phyloP scores from a whole-genome alignment of 2,113 vertebrate species.

The Saguinus midas region DNA sequence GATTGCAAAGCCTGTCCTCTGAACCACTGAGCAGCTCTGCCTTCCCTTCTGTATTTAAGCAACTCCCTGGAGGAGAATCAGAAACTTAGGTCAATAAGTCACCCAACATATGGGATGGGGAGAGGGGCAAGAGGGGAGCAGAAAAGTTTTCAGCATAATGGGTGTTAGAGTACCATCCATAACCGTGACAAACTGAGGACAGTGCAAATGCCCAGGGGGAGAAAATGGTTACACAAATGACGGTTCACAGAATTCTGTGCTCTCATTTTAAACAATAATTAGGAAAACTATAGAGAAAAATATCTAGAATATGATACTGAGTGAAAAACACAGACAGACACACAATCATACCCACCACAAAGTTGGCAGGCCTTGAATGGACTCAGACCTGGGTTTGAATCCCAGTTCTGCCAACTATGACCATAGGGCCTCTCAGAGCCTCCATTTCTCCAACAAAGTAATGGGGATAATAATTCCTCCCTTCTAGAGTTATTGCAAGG shows the following conservation, averaged over 20 bases:
- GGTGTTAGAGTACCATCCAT: neutral
- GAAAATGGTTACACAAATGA: neutral
- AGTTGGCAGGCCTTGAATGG: neutral
- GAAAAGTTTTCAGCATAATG: neutral
- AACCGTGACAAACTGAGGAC: neutral
- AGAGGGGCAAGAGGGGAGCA: neutral
- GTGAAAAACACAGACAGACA: neutral
- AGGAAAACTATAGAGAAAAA: neutral
- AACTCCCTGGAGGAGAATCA: neutral
- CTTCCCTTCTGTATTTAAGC: neutral
- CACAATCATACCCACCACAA: neutral
- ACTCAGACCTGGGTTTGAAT: neutral
- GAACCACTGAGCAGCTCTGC: neutral
- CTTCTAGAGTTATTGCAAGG: neutral
- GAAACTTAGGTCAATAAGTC: neutral
- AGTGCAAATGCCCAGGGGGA: neutral
- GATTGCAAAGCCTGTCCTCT: neutral
- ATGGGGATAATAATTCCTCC: neutral
- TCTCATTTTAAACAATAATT: conserved; percentile 8
- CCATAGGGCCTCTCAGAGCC: neutral
- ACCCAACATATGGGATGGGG: neutral
- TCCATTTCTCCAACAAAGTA: neutral
- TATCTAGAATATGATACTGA: neutral
- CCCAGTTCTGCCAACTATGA: neutral
- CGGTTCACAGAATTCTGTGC: neutral